Evolutionary conservation across 2,797 vertebrate species (phyloP).

Genomic region (Chelonia mydas): DNA sequence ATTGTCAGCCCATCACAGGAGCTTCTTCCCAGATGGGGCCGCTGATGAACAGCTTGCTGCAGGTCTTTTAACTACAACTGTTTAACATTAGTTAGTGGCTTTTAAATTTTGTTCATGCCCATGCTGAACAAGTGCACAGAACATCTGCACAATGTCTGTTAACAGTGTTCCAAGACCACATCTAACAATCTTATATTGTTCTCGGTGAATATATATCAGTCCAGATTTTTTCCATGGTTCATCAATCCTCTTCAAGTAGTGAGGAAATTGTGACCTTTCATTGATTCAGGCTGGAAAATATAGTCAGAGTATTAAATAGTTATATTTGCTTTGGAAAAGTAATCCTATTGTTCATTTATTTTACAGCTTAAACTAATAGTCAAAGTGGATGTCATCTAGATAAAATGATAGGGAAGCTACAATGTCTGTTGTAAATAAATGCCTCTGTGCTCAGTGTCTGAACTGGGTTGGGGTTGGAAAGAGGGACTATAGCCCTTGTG

Average conservation of each 20-base stretch:
- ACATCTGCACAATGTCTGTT: conserved; percentile 67
- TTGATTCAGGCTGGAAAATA: conserved; percentile 63
- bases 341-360: conserved; percentile 70
- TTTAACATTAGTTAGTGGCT: conserved; percentile 72
- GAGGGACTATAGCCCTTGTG: conserved; percentile 51
- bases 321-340: conserved; percentile 71
- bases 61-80: conserved; percentile 50
- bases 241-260: conserved; percentile 13
- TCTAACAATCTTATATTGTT: conserved; percentile 66
- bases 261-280: conserved; percentile 49
- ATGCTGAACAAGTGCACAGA: conserved; percentile 53
- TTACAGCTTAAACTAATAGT: conserved; percentile 68
- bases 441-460: conserved; percentile 37
- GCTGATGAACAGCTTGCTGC: conserved; percentile 19
- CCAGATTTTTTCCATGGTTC: conserved; percentile 28
- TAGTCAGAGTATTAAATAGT: conserved; percentile 49
- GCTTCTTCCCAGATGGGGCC: conserved; percentile 11
- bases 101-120: conserved; percentile 63
- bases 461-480: conserved; percentile 11
- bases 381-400: conserved; percentile 70
- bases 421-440: conserved; percentile 72
- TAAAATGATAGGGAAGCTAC: conserved; percentile 57
- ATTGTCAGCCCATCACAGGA: not conserved
- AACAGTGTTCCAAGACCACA: conserved; percentile 11
- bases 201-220: conserved; percentile 28